These are phyloP conservation scores for Scalopus aquaticus DNA, from an alignment of 2,113 vertebrate genomes.

Conservation along the genomic window DNA sequence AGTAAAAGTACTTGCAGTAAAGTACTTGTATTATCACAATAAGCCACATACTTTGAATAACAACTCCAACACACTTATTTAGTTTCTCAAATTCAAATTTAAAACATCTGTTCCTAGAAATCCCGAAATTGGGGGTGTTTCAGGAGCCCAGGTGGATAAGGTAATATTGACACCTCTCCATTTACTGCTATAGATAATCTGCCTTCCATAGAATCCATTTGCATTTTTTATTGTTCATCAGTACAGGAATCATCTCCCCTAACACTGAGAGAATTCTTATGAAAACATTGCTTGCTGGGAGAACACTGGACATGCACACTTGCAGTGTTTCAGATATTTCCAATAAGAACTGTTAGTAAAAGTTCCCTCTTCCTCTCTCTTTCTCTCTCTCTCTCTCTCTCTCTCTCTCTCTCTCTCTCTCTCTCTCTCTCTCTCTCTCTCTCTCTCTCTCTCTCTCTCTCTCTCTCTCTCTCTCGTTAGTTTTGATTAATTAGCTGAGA, in stretches of 20 bases:
- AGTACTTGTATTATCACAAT: not conserved
- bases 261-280: not conserved
- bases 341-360: not conserved
- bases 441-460: too few relatives aligned
- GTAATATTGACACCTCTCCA: not conserved
- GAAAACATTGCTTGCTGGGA: not conserved
- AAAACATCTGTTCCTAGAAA: not conserved
- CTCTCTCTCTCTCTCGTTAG: not conserved
- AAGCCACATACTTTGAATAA: not conserved
- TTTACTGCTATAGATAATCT: not conserved
- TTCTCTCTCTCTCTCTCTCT: too few relatives aligned
- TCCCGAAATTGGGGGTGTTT: not conserved
- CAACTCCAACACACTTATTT: not conserved
- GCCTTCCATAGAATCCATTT: not conserved
- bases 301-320: not conserved
- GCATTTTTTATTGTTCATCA: not conserved
- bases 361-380: not conserved
- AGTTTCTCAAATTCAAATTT: constrained; percentile 21
- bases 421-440: too few relatives aligned
- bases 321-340: not conserved
- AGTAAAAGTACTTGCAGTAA: not conserved
- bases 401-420: too few relatives aligned
- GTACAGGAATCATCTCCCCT: not conserved
- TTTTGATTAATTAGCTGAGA: not conserved
- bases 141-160: not conserved